phyloP scores from a whole-genome alignment of 2,797 vertebrate genomes.

The Peromyscus aztecus region DNA sequence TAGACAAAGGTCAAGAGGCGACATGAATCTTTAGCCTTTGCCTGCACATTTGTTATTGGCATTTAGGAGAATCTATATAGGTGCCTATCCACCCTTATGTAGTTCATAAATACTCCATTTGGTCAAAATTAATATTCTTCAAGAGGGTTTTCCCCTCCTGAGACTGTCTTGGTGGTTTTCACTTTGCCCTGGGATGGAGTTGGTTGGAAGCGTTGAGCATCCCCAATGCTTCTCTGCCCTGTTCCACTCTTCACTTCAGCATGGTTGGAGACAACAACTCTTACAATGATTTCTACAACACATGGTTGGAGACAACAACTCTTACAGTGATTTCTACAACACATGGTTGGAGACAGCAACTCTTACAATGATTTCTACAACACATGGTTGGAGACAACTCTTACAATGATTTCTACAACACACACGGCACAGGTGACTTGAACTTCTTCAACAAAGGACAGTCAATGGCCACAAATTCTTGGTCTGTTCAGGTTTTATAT shows the following conservation, averaged over 20 bases:
- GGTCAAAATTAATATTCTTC: not conserved
- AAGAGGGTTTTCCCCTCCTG: slow-evolving; percentile 36
- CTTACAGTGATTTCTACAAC: too few relatives aligned
- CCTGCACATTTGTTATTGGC: slow-evolving; percentile 24
- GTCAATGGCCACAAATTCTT: slow-evolving; percentile 37
- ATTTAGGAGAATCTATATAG: not conserved
- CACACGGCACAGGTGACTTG: slow-evolving; percentile 61
- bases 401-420: slow-evolving; percentile 71
- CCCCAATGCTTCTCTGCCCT: not conserved
- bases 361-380: too few relatives aligned
- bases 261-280: too few relatives aligned
- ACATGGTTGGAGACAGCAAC: too few relatives aligned
- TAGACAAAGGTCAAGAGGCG: not conserved
- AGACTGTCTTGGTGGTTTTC: slow-evolving; percentile 60
- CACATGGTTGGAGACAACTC: not conserved
- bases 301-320: too few relatives aligned
- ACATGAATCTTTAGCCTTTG: not conserved
- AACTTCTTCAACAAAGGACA: slow-evolving; percentile 61
- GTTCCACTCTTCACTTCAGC: slow-evolving; percentile 49
- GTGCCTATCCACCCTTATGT: not conserved
- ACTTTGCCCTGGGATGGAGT: slow-evolving; percentile 15
- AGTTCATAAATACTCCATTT: not conserved
- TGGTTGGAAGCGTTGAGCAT: not conserved
- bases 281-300: too few relatives aligned
- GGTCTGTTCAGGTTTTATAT: not conserved